phyloP scores from a whole-genome alignment of 2,888 invertebrate genomes.

The Bedellia somnulentella region DNA sequence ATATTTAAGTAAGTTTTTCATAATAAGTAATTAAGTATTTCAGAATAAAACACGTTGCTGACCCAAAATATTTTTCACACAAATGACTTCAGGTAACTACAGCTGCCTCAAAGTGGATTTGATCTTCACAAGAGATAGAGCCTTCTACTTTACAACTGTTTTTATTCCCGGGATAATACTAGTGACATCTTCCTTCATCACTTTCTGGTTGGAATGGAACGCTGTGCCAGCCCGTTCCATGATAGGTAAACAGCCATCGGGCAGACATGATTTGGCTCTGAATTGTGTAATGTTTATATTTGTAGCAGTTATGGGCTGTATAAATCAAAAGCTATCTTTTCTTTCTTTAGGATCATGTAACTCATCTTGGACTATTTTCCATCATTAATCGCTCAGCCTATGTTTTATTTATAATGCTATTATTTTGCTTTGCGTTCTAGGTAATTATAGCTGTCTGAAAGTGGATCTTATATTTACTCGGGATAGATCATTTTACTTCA shows the following conservation, averaged over 20 bases:
- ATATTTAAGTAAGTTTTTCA: too few relatives aligned
- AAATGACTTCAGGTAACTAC: slow-evolving; percentile 92
- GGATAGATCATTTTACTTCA: slow-evolving; percentile 96
- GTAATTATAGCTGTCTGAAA: slow-evolving; percentile 94
- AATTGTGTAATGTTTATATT: slow-evolving; percentile 38
- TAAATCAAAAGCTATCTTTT: slow-evolving; percentile 32
- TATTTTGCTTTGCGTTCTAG: too few relatives aligned
- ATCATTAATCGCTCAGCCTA: too few relatives aligned
- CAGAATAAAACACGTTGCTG: too few relatives aligned
- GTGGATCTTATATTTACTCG: slow-evolving; percentile 93
- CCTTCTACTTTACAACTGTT: slow-evolving; percentile 89
- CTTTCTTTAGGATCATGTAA: too few relatives aligned
- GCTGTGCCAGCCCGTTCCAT: slow-evolving; percentile 87
- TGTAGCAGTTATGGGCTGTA: slow-evolving; percentile 43
- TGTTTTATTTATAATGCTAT: too few relatives aligned
- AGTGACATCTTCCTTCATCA: slow-evolving; percentile 85
- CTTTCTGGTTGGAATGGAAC: slow-evolving; percentile 91
- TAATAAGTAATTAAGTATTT: too few relatives aligned
- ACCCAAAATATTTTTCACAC: too few relatives aligned
- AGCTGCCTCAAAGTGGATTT: slow-evolving; percentile 86
- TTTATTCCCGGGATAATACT: slow-evolving; percentile 89
- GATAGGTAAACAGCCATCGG: slow-evolving; percentile 72
- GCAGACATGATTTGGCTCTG: slow-evolving; percentile 23
- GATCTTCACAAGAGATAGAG: slow-evolving; percentile 85
- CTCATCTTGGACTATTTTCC: too few relatives aligned